Conservation (phyloP, 2,797 vertebrate species). For the Chromis chromis region DNA sequence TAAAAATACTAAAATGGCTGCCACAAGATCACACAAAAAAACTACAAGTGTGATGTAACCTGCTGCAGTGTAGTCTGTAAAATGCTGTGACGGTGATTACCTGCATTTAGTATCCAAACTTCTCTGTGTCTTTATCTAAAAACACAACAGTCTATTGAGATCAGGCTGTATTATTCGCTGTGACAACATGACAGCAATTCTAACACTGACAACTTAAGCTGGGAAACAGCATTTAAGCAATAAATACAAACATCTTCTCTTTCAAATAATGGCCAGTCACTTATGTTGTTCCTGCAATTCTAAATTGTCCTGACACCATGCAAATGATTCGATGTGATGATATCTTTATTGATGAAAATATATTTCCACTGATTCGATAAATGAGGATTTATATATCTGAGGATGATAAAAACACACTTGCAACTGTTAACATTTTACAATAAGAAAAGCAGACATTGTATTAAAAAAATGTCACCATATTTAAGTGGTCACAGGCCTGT, state of each 20-base stretch:
- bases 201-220: not conserved
- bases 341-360: constrained; percentile 71
- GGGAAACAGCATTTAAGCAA: constrained; percentile 6
- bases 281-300: constrained; percentile 26
- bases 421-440: constrained; percentile 13
- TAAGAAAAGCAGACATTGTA: constrained; percentile 12
- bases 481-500: not conserved
- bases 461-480: constrained; percentile 8
- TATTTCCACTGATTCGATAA: constrained; percentile 34
- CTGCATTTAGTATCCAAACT: constrained; percentile 34
- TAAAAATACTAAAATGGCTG: constrained; percentile 86
- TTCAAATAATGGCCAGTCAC: not conserved
- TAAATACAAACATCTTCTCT: constrained; percentile 14
- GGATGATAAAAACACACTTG: constrained; percentile 23
- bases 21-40: constrained; percentile 69
- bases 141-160: constrained; percentile 33
- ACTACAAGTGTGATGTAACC: constrained; percentile 74
- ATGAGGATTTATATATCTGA: constrained; percentile 11
- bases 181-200: constrained; percentile 26
- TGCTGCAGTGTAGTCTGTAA: constrained; percentile 58
- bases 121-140: constrained; percentile 32
- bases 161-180: constrained; percentile 21
- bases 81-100: constrained; percentile 32
- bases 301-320: constrained; percentile 46
- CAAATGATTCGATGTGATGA: constrained; percentile 35